Conservation (phyloP, 35 echinoderm and acorn worm species). For the Ophiothrix spiculata region DNA sequence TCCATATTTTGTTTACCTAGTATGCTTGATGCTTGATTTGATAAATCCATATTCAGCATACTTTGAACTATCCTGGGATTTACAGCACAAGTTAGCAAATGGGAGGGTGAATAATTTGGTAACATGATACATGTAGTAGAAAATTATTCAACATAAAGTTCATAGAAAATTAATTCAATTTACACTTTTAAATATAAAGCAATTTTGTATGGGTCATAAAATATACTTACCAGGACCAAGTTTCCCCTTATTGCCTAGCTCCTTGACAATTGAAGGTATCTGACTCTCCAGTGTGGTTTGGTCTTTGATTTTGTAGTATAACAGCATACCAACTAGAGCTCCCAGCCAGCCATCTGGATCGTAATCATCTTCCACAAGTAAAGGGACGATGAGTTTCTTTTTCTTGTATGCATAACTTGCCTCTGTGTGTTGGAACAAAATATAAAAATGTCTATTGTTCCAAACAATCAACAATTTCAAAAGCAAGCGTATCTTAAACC, state of each 20-base stretch:
- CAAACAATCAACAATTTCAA: background rate
- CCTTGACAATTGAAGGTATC: slow-evolving; percentile 17
- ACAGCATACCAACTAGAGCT: slow-evolving; percentile 74
- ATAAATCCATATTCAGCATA: too few species aligned
- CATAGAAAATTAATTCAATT: background rate
- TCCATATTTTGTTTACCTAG: too few species aligned
- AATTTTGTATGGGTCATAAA: background rate
- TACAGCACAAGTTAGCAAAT: background rate
- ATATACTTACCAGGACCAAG: background rate
- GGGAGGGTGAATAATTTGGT: background rate
- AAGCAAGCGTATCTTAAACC: background rate
- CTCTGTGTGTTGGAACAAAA: too few species aligned
- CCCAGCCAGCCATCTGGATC: slow-evolving; percentile 82
- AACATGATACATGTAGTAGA: background rate
- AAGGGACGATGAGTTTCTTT: slow-evolving; percentile 75
- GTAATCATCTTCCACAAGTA: slow-evolving; percentile 80
- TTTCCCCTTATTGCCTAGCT: slow-evolving; percentile 56
- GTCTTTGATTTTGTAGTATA: slow-evolving; percentile 60
- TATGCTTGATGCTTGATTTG: too few species aligned
- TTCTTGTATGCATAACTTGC: slow-evolving; percentile 94
- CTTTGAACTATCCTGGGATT: too few species aligned
- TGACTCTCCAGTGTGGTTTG: slow-evolving; percentile 16
- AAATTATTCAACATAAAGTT: background rate
- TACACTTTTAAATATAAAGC: background rate
- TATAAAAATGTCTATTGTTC: too few species aligned